phyloP scores from a whole-genome alignment of 2,888 invertebrate species.

The Macaria liturata region DNA sequence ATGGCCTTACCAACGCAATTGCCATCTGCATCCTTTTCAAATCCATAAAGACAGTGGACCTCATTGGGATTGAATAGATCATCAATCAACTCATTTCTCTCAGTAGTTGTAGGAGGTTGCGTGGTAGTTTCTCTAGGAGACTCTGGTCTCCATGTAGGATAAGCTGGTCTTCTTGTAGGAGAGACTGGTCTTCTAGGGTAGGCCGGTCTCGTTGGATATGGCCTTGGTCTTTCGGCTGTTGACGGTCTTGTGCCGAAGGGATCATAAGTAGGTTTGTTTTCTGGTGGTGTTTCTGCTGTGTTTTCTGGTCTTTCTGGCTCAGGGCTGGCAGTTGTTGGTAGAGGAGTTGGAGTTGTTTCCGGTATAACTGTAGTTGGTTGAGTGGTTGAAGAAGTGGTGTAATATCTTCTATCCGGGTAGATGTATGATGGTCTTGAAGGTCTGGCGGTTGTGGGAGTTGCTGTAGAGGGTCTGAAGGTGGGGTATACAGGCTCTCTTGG shows the following conservation, averaged over 20 bases:
- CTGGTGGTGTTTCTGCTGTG: conserved; percentile 22
- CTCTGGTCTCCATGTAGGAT: conserved; percentile 25
- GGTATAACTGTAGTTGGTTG: conserved; percentile 20
- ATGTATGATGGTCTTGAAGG: conserved; percentile 18
- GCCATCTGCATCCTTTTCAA: conserved; percentile 76
- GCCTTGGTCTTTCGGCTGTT: conserved; percentile 26
- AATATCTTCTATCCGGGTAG: conserved; percentile 29
- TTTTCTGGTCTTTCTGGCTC: conserved; percentile 14
- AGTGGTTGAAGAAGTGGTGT: conserved; percentile 22
- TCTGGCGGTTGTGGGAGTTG: conserved; percentile 26
- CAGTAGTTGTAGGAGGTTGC: conserved; percentile 17
- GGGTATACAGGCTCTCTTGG: neutral
- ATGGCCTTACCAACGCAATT: conserved; percentile 81
- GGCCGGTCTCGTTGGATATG: conserved; percentile 10
- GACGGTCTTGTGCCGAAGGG: conserved; percentile 32
- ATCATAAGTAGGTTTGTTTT: conserved; percentile 27
- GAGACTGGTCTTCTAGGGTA: conserved; percentile 27
- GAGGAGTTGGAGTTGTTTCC: conserved; percentile 30
- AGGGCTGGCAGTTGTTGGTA: conserved; percentile 35
- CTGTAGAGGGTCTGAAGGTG: conserved; percentile 14
- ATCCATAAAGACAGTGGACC: conserved; percentile 78
- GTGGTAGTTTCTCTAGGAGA: conserved; percentile 19
- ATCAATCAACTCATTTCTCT: conserved; percentile 3
- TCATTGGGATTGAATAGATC: conserved; percentile 51
- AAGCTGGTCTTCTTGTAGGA: conserved; percentile 33